Evolutionary conservation across 2,888 invertebrate genomes (phyloP), one percentile per base, ranked within the genome.

Genomic region (Philereme transversata): DNA sequence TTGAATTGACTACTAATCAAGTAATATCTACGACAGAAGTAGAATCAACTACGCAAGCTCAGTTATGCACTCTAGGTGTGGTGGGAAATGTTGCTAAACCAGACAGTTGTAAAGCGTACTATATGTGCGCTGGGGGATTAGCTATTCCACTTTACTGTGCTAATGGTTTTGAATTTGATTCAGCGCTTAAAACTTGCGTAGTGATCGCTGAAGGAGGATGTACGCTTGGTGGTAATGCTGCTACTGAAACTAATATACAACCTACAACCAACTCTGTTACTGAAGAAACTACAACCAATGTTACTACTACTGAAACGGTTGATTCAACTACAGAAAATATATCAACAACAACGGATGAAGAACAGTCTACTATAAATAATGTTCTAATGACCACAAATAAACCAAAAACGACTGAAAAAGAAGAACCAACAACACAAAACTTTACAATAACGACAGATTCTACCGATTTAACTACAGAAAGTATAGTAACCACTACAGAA

Each of bases 41-140:
- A 1, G 58, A 51, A 43, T 5, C 47, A 9, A 38, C 48, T 7
- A 52, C 52, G 5, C 51, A 36, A 36, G 43, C 36, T 1, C 53
- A 43, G 34, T 33, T 59, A 5, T 59, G 53, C 34, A 44, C 36
- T 4, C 4, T 40, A 8, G 36, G 35, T 4, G 33, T 36, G 22
- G 38, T 41, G n/a, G 51, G 44, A 5, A 41, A 61, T 22, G 11
- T 71, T 0, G 52, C 71, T 0, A 43, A 69, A 0, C 63, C 64
- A 0, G 63, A 71, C 0, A 47, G 40, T 0, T 71, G 71, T 33
- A 40, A 55, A 0, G 51, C 40, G 0, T 71, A 69, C 57, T 71
- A 58, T 22, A 43, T 72, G 56, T 78, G 78, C 40, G 52, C 65
- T 0, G 69, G 59, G 5, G 78, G 78, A 0, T 45, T 61, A 8